Evolutionary conservation across 1,140 invertebrate genomes (phyloP).

Genomic region (Maconellicoccus hirsutus): DNA sequence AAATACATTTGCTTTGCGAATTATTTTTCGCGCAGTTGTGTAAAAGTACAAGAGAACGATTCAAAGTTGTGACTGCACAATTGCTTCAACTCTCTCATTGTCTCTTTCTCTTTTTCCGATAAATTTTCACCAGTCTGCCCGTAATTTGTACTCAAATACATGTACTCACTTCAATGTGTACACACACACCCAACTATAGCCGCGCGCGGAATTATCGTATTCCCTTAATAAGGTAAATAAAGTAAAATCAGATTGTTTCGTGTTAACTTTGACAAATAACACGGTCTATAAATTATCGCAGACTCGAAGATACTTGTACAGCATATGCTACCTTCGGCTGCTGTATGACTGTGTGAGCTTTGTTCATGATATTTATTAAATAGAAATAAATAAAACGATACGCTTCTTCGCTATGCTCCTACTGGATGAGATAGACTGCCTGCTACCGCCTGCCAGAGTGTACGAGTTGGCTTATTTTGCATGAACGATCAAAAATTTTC

Average conservation of each 20-base stretch:
- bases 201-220: constrained; percentile 11
- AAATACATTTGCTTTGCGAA: neutral
- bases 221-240: constrained; percentile 21
- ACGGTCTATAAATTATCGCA: constrained; percentile 18
- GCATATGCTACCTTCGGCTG: neutral
- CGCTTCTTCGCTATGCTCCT: too few relatives aligned
- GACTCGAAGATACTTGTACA: neutral
- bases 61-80: too few relatives aligned
- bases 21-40: neutral
- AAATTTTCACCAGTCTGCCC: too few relatives aligned
- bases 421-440: too few relatives aligned
- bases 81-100: too few relatives aligned
- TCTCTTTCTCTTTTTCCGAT: too few relatives aligned
- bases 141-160: too few relatives aligned
- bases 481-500: too few relatives aligned
- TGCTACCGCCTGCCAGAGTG: too few relatives aligned
- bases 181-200: neutral
- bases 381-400: neutral
- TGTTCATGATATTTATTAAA: neutral
- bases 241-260: constrained; percentile 21
- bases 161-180: neutral
- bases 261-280: constrained; percentile 22
- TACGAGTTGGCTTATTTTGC: too few relatives aligned
- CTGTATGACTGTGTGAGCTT: neutral
- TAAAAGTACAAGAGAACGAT: neutral